Percentiles rank a stretch among this genome's conserved stretches.
phyloP scores from a whole-genome alignment of 1,140 invertebrate species.

The Bilobella aurantiaca region DNA sequence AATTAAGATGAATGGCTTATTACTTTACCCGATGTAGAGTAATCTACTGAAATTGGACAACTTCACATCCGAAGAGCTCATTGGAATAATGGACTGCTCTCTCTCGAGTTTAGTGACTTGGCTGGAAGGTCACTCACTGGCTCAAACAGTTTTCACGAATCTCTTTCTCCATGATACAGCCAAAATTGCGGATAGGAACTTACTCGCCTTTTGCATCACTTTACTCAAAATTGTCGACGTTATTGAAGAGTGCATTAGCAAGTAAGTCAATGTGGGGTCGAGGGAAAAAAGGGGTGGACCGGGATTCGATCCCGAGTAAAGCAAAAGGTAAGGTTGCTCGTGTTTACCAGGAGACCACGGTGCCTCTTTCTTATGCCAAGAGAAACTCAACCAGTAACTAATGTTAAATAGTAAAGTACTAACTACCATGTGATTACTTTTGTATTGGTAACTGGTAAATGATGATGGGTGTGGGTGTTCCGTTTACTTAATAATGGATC shows the following conservation, averaged over 20 bases:
- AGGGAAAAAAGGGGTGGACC: too few species aligned
- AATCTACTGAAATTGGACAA: conserved; percentile 69
- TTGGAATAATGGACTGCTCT: conserved; percentile 83
- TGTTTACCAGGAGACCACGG: too few species aligned
- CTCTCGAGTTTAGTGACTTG: conserved; percentile 85
- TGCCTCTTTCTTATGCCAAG: too few species aligned
- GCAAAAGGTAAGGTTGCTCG: too few species aligned
- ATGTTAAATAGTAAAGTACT: too few species aligned
- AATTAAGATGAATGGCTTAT: too few species aligned
- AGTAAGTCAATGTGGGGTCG: too few species aligned
- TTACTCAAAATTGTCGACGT: conserved; percentile 83
- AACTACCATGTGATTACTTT: too few species aligned
- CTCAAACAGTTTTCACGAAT: conserved; percentile 95
- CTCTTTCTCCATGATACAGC: conserved; percentile 86
- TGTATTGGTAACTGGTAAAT: too few species aligned
- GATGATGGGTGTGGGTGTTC: background rate
- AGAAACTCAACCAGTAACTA: too few species aligned
- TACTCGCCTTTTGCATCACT: conserved; percentile 76
- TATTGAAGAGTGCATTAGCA: conserved; percentile 78
- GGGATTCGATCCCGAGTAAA: too few species aligned
- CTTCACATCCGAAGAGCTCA: conserved; percentile 57
- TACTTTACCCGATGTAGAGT: conserved; percentile 51
- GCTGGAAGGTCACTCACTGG: conserved; percentile 88
- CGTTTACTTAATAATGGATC: conserved; percentile 10
- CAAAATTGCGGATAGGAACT: conserved; percentile 66